Base-by-base conservation (phyloP, 2,113 vertebrate species). In the Vulpes ferrilata region DNA sequence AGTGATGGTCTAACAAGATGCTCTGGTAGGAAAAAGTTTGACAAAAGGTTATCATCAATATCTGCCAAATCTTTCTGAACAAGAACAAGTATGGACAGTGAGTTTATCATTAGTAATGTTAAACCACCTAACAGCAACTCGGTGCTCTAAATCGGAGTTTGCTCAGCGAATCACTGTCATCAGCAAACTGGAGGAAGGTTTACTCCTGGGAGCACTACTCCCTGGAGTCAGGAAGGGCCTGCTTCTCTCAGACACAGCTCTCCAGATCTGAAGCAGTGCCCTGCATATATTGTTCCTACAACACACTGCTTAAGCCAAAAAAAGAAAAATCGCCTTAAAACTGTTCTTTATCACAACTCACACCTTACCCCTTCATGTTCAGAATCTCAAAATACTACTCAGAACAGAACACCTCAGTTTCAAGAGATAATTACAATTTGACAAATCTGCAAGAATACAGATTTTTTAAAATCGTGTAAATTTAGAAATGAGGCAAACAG, bases 391-490 rank as follows among this genome's bases (percentile, higher is more conserved):
- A 96, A 48, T 12, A 62, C 12, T 48, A 90, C 43, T 91, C 38
- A 53, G 23, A 73, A 23, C 71, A 57, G 79, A 64, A 62, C 43
- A 62, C 32, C 32, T 88, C 53, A n/a, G 43, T 81, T 96, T 96
- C 43, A 79, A 87, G 71, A 97, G 62, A 27, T 59, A 92, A 65
- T 55, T 43, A 88, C 20, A 80, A 67, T 76, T 95, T 73, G 82
- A 82, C 7, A 93, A 88, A 92, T 12, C 51, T 62, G 30, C 2
- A 93, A 51, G 69, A 38, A 92, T 1, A 90, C 5, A 43, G 48
- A 55, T 62, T 64, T 57, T 81, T 79, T 16, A 32, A n/a, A 81
- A 93, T 5, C 57, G 48, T 88, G 27, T 55, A 76, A 74, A 88
- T 30, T 78, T 51, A 48, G 59, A 92, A 94, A 76, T 11, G 12